These are phyloP conservation scores for Fratercula arctica DNA, from an alignment of 2,797 vertebrate species.

Conservation along the genomic window DNA sequence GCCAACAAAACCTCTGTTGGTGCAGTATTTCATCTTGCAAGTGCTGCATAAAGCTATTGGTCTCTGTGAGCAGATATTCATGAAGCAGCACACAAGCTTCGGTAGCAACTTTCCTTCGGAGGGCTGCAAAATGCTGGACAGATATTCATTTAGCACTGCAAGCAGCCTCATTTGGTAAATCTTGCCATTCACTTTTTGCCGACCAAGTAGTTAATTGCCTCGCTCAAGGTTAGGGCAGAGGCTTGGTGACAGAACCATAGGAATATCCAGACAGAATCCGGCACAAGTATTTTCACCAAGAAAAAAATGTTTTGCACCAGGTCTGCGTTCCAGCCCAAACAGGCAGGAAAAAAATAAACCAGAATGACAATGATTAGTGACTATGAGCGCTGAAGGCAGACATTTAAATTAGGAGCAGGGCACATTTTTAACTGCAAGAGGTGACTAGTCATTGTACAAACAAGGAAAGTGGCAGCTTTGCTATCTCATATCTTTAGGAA, in stretches of 20 bases:
- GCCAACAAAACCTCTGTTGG: not conserved
- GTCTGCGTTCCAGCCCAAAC: not conserved
- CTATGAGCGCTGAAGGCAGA: not conserved
- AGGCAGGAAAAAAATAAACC: not conserved
- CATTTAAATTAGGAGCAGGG: constrained; percentile 19
- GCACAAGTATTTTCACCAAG: not conserved
- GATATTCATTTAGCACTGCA: not conserved
- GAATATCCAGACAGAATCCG: not conserved
- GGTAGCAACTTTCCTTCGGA: not conserved
- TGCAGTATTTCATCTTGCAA: not conserved
- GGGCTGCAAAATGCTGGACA: not conserved
- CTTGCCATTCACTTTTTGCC: not conserved
- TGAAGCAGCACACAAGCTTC: not conserved
- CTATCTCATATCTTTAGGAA: not conserved
- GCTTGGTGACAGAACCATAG: not conserved
- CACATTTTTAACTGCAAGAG: not conserved
- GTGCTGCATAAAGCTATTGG: not conserved
- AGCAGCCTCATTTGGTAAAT: not conserved
- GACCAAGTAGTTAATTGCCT: not conserved
- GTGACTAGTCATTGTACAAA: not conserved
- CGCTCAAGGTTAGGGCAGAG: not conserved
- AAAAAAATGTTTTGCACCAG: not conserved
- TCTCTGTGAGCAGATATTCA: not conserved
- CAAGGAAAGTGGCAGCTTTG: constrained; percentile 7
- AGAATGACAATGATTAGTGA: constrained; percentile 2